phyloP scores from a whole-genome alignment of 2,888 invertebrate species.

The Plebejus anna region DNA sequence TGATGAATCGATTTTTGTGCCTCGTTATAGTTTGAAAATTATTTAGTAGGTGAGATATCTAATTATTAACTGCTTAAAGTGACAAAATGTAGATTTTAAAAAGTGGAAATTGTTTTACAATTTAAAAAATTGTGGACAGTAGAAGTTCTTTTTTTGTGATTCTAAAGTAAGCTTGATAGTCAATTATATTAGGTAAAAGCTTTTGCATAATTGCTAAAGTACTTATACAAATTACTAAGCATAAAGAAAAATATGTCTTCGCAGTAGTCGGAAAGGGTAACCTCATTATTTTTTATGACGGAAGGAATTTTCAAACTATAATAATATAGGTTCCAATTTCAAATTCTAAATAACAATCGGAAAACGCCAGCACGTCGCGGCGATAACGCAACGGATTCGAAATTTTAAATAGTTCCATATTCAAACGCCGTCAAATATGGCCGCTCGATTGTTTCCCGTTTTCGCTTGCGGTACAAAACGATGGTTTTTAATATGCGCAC shows the following conservation, averaged over 20 bases:
- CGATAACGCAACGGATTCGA: slow-evolving; percentile 79
- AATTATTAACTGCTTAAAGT: neutral
- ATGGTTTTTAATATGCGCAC: slow-evolving; percentile 75
- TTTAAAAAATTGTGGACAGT: no score
- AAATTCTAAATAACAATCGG: slow-evolving; percentile 64
- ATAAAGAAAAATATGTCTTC: neutral
- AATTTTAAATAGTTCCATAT: slow-evolving; percentile 79
- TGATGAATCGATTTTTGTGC: slow-evolving; percentile 2
- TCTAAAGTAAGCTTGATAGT: no score
- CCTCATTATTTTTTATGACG: neutral
- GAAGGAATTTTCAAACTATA: neutral
- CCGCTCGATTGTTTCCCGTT: slow-evolving; percentile 75
- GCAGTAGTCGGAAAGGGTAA: neutral
- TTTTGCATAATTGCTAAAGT: neutral
- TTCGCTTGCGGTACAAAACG: slow-evolving; percentile 66
- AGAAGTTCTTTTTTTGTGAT: neutral
- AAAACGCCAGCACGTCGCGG: slow-evolving; percentile 72
- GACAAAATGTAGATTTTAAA: neutral
- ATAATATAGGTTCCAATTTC: slow-evolving; percentile 41
- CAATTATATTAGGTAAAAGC: neutral
- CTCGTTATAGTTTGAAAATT: neutral
- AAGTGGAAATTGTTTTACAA: no score
- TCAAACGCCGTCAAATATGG: slow-evolving; percentile 75
- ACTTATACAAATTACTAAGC: neutral
- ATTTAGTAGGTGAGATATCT: neutral